Evolutionary conservation across 92 coral and sea anemone genomes (phyloP).

Genomic region (Meandrina meandrites): DNA sequence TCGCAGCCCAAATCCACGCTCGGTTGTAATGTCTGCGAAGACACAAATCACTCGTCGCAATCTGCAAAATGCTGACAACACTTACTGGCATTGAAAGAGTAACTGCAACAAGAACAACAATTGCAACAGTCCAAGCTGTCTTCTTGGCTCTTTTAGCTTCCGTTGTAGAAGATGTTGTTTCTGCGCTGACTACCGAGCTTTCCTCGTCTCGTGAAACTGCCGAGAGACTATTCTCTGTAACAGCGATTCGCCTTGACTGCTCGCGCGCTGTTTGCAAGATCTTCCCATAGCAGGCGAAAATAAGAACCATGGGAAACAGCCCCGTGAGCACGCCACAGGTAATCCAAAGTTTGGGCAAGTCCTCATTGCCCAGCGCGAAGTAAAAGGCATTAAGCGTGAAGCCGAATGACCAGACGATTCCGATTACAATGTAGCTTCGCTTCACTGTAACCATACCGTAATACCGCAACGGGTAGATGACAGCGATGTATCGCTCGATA

Average conservation of each 20-base stretch:
- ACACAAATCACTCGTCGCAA: slow-evolving; percentile 45
- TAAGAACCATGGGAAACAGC: slow-evolving; percentile 44
- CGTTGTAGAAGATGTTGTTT: slow-evolving; percentile 10
- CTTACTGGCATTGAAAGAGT: slow-evolving; percentile 55
- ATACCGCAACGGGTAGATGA: slow-evolving; percentile 56
- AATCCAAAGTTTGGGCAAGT: slow-evolving; percentile 69
- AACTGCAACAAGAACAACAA: slow-evolving; percentile 60
- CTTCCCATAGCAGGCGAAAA: slow-evolving; percentile 55
- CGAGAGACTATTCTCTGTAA: slow-evolving; percentile 25
- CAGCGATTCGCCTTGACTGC: slow-evolving; percentile 48
- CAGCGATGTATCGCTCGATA: slow-evolving; percentile 68
- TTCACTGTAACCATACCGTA: slow-evolving; percentile 39
- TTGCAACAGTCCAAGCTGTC: slow-evolving; percentile 70
- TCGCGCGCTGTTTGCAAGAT: slow-evolving; percentile 57
- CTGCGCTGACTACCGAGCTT: not conserved
- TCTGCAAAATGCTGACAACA: slow-evolving; percentile 55
- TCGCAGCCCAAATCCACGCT: slow-evolving; percentile 72
- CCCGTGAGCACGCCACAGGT: slow-evolving; percentile 41
- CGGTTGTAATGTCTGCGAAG: slow-evolving; percentile 30
- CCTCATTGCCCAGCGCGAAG: slow-evolving; percentile 30
- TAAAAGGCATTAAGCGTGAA: slow-evolving; percentile 40
- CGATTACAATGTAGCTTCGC: slow-evolving; percentile 44
- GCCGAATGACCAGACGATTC: slow-evolving; percentile 58
- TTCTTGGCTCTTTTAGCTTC: slow-evolving; percentile 67
- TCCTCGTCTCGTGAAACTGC: slow-evolving; percentile 1